Conservation (phyloP, 2,113 vertebrate species). For the Grantiella picta region DNA sequence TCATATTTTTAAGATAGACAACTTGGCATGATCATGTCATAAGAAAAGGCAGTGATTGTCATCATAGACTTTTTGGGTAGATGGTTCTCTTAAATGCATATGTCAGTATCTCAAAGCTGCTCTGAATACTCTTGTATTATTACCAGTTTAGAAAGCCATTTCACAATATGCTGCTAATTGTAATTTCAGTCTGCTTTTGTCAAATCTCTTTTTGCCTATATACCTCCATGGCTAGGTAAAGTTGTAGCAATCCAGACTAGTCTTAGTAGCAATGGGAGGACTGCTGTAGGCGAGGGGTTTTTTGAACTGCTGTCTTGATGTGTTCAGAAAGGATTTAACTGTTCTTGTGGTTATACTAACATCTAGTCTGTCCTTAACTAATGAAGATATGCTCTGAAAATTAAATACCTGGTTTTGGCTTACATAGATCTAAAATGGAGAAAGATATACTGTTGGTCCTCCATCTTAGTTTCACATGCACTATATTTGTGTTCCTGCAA, state of each 20-base stretch:
- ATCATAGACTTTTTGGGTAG: not conserved
- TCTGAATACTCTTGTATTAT: not conserved
- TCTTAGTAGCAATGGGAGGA: not conserved
- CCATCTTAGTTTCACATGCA: not conserved
- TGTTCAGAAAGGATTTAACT: not conserved
- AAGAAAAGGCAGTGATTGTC: constrained; percentile 41
- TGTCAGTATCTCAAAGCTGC: not conserved
- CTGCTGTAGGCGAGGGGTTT: not conserved
- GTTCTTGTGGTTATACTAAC: not conserved
- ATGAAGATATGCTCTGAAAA: not conserved
- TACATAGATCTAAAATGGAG: not conserved
- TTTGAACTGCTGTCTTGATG: not conserved
- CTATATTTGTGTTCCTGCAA: not conserved
- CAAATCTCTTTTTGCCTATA: not conserved
- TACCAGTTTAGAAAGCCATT: not conserved
- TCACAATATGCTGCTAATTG: not conserved
- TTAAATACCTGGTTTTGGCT: not conserved
- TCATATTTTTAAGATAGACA: constrained; percentile 35
- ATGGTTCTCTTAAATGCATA: not conserved
- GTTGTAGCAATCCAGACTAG: not conserved
- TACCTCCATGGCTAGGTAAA: not conserved
- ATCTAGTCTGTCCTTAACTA: not conserved
- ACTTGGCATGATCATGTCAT: constrained; percentile 28
- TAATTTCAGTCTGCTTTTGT: not conserved
- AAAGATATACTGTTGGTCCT: not conserved